A percentile compares a stretch with the other conserved stretches of the same genome.
Evolutionary conservation across 2,797 vertebrate species (phyloP).

Genomic region (Coregonus ussuriensis): DNA sequence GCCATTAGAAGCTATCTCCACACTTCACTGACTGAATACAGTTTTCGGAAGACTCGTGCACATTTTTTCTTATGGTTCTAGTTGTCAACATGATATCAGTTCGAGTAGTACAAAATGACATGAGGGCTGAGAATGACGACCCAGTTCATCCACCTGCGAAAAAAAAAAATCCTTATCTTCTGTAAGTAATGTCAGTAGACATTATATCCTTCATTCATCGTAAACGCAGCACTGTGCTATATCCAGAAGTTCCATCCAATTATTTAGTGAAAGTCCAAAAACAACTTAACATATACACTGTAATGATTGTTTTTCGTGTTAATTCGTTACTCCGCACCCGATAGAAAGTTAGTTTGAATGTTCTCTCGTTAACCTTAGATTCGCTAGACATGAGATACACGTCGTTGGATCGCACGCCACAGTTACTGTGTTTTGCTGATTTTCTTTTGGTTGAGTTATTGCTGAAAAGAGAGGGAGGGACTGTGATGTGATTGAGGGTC

Average conservation of each 20-base stretch:
- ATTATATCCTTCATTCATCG: not conserved
- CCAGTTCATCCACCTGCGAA: not conserved
- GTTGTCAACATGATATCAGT: not conserved
- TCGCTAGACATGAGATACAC: slow-evolving; percentile 24
- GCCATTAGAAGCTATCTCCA: not conserved
- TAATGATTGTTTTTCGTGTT: slow-evolving; percentile 5
- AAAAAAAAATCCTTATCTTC: not conserved
- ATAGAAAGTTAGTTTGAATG: slow-evolving; percentile 32
- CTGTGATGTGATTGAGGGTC: not conserved
- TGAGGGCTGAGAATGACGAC: not conserved
- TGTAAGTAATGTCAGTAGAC: slow-evolving; percentile 34
- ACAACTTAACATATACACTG: not conserved
- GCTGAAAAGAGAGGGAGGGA: slow-evolving; percentile 14
- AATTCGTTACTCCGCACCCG: not conserved
- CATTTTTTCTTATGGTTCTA: not conserved
- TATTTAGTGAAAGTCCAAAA: slow-evolving; percentile 13
- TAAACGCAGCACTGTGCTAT: slow-evolving; percentile 15
- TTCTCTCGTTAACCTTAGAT: slow-evolving; percentile 49
- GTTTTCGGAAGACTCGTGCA: not conserved
- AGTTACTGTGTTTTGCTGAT: not conserved
- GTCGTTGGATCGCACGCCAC: not conserved
- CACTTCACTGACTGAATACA: not conserved
- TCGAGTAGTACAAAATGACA: not conserved
- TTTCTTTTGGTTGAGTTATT: slow-evolving; percentile 3
- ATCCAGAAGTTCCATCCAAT: slow-evolving; percentile 3